Base-by-base conservation (phyloP, 2,797 vertebrate genomes). In the Capromys pilorides region DNA sequence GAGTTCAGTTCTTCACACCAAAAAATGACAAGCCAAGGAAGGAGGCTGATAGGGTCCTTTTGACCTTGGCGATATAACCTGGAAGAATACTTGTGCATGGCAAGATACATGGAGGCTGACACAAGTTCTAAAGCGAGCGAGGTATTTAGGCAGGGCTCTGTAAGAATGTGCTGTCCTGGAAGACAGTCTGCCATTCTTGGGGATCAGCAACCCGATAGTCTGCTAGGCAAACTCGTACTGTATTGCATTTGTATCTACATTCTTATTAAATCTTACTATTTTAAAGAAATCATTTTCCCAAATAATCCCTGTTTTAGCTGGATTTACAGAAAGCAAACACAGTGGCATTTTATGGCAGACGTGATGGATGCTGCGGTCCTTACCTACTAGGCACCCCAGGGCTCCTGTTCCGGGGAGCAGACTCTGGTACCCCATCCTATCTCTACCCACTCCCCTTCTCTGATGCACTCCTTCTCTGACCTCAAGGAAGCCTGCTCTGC, bases 251-350 rank as follows among this genome's bases (percentile, higher is more conserved):
- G n/a, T 22, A n/a, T 93, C 94, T 88, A 28, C 36, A 71, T 90
- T 91, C 36, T 94, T 62, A 79, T 92, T 79, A 33, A n/a, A 36
- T 41, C 22, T 71, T 86, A 80, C 24, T 73, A 62, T 64, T 86
- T 93, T 39, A 33, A 82, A 83, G 28, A 31, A 82, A 57, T 86
- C 36, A 31, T 6, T 64, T 91, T 83, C 77, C 77, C n/a, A 78
- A 87, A 59, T 21, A 54, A 36, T 3, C 69, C 1, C 5, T 61
- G 11, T 86, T 77, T 77, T 8, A 80, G 57, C 21, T 83, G 14
- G 39, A 28, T 41, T 88, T 51, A 64, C 33, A 28, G 61, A 80
- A 93, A 82, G 21, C 31, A 77, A 69, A 75, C 13, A 71, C n/a
- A 39, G 28, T 10, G 36, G 31, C 24, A 36, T 31, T 79, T 84